Percentiles rank a stretch among this genome's conserved stretches.
Evolutionary conservation across 2,113 vertebrate species (phyloP).

Genomic region (Notarius lentiginosus): DNA sequence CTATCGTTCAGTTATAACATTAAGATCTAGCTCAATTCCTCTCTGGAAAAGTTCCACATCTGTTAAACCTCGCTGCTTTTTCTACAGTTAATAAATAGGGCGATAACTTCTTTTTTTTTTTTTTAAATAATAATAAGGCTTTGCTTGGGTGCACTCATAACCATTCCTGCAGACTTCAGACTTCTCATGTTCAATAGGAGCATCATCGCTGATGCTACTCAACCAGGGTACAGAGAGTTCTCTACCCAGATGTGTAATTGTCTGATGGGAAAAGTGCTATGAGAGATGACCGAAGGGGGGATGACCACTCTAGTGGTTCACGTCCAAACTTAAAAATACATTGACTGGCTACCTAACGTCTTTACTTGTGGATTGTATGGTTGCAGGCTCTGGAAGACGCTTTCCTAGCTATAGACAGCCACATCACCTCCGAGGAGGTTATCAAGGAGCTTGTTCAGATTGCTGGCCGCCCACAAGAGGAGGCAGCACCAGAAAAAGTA

Average conservation of each 20-base stretch:
- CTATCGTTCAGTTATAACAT: not conserved
- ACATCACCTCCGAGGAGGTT: conserved; percentile 91
- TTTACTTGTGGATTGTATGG: conserved; percentile 22
- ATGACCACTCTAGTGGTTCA: not conserved
- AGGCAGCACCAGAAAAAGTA: conserved; percentile 85
- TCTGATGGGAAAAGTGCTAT: not conserved
- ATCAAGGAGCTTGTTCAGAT: conserved; percentile 95
- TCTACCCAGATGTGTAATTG: not conserved
- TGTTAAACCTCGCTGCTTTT: not conserved
- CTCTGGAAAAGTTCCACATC: not conserved
- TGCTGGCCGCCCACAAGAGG: conserved; percentile 86
- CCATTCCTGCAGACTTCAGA: not conserved
- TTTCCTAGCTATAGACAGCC: conserved; percentile 91
- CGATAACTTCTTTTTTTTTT: not conserved
- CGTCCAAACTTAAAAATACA: not conserved
- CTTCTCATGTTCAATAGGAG: not conserved
- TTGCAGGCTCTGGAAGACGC: conserved; percentile 92
- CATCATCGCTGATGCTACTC: not conserved
- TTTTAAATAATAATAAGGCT: not conserved
- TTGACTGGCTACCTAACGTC: not conserved
- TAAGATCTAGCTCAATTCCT: not conserved
- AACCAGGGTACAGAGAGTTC: not conserved
- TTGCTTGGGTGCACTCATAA: not conserved
- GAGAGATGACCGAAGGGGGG: not conserved
- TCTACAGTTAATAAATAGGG: too few species aligned